Evolutionary conservation across 2,797 vertebrate species (phyloP), one percentile per base, ranked within the genome.

Genomic region (Dallia pectoralis): DNA sequence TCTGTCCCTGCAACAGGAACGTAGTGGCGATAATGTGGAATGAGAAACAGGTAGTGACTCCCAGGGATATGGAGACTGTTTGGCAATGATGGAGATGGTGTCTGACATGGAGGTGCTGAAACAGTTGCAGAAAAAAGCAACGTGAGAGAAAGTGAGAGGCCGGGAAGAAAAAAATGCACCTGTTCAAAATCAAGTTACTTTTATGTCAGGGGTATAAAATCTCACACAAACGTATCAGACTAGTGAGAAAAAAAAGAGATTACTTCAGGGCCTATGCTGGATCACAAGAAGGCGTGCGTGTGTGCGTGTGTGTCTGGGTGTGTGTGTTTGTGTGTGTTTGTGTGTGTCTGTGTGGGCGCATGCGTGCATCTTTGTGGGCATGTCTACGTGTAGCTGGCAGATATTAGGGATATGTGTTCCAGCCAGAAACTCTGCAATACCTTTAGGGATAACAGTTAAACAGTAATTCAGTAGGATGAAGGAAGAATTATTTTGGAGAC

Each of bases 1-100:
- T 85, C 87, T 85, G 87, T 82, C 84, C 84, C 83, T 71, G 70
- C 85, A 77, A 84, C 84, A 84, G 82, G 82, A 80, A 85, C 87
- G 87, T 86, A 86, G 84, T 74, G 80, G 83, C 81, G 88, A 88
- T 91, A 89, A 90, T 91, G 87, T 81, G 85, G 78, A 89, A 83
- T 81, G 87, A 88, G 87, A 86, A 83, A 47, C 66, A 79, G 81
- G 16, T 33, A 66, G 44, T 87, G 87, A 82, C 85, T 89, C 88
- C 86, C n/a, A 63, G 80, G 88, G 87, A 61, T 67, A 74, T 64
- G 77, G 81, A 81, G 78, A 70, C 56, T 25, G 83, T 85, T 79
- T 66, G 75, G 81, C 74, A 85, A 77, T 85, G 84, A 89, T 84
- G 80, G 86, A 88, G 89, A 89, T 87, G 87, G 82, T 87, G 84